A percentile compares a stretch with the other conserved stretches of the same genome.
phyloP scores from a whole-genome alignment of 2,113 vertebrate species.

The Perccottus glenii region DNA sequence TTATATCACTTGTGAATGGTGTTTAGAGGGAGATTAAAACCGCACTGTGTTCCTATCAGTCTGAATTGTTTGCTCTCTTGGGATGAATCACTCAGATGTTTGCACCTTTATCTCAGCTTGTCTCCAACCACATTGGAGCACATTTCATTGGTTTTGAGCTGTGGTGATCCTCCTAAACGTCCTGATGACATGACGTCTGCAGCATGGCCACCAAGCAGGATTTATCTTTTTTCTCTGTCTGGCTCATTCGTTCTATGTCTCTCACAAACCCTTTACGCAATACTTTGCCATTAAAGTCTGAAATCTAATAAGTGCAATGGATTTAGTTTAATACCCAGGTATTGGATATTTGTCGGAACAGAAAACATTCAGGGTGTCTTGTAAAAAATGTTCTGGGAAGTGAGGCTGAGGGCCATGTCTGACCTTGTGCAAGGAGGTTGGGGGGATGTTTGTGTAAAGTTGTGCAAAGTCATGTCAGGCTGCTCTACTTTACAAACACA shows the following conservation, averaged over 20 bases:
- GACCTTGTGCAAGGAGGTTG: slow-evolving; percentile 44
- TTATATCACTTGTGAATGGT: slow-evolving; percentile 44
- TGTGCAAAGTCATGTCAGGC: slow-evolving; percentile 3
- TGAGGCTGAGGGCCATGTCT: slow-evolving; percentile 48
- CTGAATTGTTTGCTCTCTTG: slow-evolving; percentile 38
- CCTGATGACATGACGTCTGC: slow-evolving; percentile 3
- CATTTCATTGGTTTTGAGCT: slow-evolving; percentile 29
- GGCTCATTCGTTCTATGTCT: background rate
- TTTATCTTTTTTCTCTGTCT: slow-evolving; percentile 2
- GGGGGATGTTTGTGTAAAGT: slow-evolving; percentile 1
- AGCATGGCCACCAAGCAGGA: slow-evolving; percentile 1
- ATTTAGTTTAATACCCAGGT: slow-evolving; percentile 32
- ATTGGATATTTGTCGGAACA: slow-evolving; percentile 25
- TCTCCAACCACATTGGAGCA: slow-evolving; percentile 34
- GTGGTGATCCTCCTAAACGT: slow-evolving; percentile 13
- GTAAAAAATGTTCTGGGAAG: slow-evolving; percentile 43
- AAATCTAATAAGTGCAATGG: slow-evolving; percentile 30
- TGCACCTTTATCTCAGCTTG: slow-evolving; percentile 33
- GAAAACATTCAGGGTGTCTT: slow-evolving; percentile 22
- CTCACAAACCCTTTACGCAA: background rate
- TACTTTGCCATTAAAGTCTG: slow-evolving; percentile 33
- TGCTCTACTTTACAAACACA: background rate
- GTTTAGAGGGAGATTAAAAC: slow-evolving; percentile 36
- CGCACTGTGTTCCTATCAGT: slow-evolving; percentile 32
- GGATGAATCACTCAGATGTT: slow-evolving; percentile 41